Percentiles rank a stretch among this genome's conserved stretches.
Evolutionary conservation across 1,140 invertebrate species (phyloP).

Genomic region (Rhagoletis zephyria): DNA sequence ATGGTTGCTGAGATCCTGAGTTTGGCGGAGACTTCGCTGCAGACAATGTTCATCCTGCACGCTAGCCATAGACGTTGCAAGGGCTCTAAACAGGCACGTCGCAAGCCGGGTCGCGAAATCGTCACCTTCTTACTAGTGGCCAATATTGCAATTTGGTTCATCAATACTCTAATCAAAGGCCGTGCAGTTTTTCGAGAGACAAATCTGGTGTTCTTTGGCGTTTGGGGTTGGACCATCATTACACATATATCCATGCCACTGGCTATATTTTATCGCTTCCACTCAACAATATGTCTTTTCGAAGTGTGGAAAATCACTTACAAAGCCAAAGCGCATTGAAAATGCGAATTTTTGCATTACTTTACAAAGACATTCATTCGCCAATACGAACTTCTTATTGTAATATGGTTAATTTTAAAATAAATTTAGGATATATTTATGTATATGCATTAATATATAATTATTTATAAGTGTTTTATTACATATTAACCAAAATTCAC

Average conservation of each 20-base stretch:
- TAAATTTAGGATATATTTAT: too few species aligned
- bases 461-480: not conserved
- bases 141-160: slow-evolving; percentile 90
- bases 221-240: slow-evolving; percentile 90
- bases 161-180: slow-evolving; percentile 88
- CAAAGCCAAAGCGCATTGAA: slow-evolving; percentile 76
- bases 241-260: slow-evolving; percentile 88
- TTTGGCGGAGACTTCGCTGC: slow-evolving; percentile 81
- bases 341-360: not conserved
- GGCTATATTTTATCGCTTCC: slow-evolving; percentile 90
- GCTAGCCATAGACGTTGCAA: slow-evolving; percentile 82
- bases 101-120: slow-evolving; percentile 87
- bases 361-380: not conserved
- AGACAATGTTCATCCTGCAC: slow-evolving; percentile 89
- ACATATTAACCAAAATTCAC: too few species aligned
- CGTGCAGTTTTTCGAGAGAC: slow-evolving; percentile 85
- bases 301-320: slow-evolving; percentile 97
- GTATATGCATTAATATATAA: not conserved
- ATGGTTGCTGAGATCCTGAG: slow-evolving; percentile 78
- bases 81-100: slow-evolving; percentile 76
- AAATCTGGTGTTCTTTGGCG: slow-evolving; percentile 85
- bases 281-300: slow-evolving; percentile 95
- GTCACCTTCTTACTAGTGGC: slow-evolving; percentile 88
- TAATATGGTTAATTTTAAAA: too few species aligned
- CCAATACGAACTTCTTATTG: not conserved